Percentiles rank a stretch among this genome's conserved stretches.
Evolutionary conservation across 2,888 invertebrate genomes (phyloP).

Genomic region (Erebia palarica): DNA sequence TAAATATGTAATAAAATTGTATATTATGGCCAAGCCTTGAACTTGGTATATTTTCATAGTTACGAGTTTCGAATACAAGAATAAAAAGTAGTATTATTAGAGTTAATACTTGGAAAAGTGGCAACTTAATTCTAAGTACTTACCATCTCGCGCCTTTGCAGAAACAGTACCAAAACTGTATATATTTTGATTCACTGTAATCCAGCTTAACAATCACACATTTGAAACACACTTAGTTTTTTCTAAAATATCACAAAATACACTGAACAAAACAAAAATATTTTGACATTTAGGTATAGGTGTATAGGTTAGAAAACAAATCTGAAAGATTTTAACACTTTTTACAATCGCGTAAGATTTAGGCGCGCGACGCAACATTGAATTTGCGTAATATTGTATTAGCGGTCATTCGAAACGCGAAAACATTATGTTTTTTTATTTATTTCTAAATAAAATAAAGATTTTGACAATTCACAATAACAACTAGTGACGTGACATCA

Average conservation of each 20-base stretch:
- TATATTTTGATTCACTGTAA: slow-evolving; percentile 15
- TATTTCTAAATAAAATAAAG: slow-evolving; percentile 41
- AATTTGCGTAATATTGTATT: slow-evolving; percentile 6
- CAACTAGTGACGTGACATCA: slow-evolving; percentile 44
- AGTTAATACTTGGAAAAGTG: neutral
- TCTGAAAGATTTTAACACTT: slow-evolving; percentile 11
- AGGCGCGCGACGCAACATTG: slow-evolving; percentile 3
- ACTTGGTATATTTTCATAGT: neutral
- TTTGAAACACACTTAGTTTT: slow-evolving; percentile 12
- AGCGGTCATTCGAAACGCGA: neutral
- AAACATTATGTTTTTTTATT: slow-evolving; percentile 11
- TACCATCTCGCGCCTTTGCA: slow-evolving; percentile 37
- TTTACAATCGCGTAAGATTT: slow-evolving; percentile 7
- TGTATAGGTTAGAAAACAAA: slow-evolving; percentile 40
- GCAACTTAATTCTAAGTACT: slow-evolving; percentile 40
- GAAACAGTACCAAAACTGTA: slow-evolving; percentile 16
- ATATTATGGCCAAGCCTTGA: neutral
- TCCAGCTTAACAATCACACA: slow-evolving; percentile 20
- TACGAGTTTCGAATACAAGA: neutral
- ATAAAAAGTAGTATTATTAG: slow-evolving; percentile 1
- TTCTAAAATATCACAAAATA: slow-evolving; percentile 21
- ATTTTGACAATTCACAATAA: slow-evolving; percentile 47
- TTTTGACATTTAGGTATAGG: slow-evolving; percentile 37
- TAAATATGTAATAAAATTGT: neutral
- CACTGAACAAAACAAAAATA: slow-evolving; percentile 29